Conservation (phyloP, 2,113 vertebrate species). For the Hypomesus transpacificus region DNA sequence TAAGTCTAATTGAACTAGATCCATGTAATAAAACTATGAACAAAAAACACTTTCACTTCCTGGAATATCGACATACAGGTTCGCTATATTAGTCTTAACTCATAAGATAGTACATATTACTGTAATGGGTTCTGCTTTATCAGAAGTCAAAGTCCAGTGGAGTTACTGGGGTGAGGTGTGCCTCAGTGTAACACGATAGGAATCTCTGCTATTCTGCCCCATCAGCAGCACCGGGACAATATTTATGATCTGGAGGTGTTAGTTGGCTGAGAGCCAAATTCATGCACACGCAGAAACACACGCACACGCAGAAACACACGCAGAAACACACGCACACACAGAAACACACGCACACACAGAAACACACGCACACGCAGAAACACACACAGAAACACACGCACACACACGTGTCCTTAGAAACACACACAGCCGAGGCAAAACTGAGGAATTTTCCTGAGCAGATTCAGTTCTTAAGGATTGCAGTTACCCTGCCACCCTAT, state of each 20-base stretch:
- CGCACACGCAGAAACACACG: too few relatives aligned
- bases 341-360: too few relatives aligned
- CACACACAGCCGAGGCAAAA: too few relatives aligned
- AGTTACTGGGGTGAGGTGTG: conserved; percentile 3
- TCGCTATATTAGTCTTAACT: background rate
- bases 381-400: background rate
- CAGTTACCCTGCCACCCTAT: background rate
- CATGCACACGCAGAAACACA: too few relatives aligned
- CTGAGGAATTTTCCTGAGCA: background rate
- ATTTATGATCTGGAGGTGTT: conserved; percentile 18
- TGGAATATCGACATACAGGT: too few relatives aligned
- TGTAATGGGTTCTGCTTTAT: conserved; percentile 2
- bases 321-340: conserved; percentile 19
- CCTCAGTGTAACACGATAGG: conserved; percentile 18
- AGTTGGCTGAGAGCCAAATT: background rate
- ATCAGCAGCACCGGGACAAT: conserved; percentile 41
- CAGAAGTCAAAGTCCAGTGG: conserved; percentile 19
- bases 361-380: too few relatives aligned
- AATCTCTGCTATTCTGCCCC: conserved; percentile 40
- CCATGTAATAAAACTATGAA: too few relatives aligned
- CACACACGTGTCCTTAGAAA: background rate
- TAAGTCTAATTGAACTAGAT: too few relatives aligned
- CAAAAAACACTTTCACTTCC: too few relatives aligned
- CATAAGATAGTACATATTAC: background rate
- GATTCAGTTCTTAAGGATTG: background rate